Evolutionary conservation across 2,797 vertebrate genomes (phyloP).

Genomic region (Sparidentex hasta): DNA sequence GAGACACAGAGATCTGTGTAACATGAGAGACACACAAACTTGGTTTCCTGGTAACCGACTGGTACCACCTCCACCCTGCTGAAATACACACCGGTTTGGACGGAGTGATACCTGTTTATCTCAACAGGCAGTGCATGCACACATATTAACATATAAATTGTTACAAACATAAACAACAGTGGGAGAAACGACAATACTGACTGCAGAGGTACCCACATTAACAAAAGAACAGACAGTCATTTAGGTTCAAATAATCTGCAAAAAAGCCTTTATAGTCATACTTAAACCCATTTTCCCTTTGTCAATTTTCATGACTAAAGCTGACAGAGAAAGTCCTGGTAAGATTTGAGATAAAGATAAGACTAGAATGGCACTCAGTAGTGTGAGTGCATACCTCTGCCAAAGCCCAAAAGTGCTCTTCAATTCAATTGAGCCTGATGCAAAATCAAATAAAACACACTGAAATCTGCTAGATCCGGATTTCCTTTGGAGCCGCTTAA

Average conservation of each 20-base stretch:
- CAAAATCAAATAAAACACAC: too few relatives aligned
- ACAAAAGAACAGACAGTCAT: background rate
- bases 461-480: too few relatives aligned
- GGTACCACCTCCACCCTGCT: conserved; percentile 60
- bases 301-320: too few relatives aligned
- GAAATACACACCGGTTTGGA: conserved; percentile 73
- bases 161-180: background rate
- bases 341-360: too few relatives aligned
- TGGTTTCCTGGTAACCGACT: conserved; percentile 75
- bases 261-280: too few relatives aligned
- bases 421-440: too few relatives aligned
- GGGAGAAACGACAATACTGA: background rate
- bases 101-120: conserved; percentile 61
- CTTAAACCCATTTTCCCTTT: too few relatives aligned
- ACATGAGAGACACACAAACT: conserved; percentile 74
- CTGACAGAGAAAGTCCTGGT: too few relatives aligned
- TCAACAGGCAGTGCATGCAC: conserved; percentile 4
- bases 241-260: background rate
- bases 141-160: background rate
- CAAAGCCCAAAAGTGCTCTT: too few relatives aligned
- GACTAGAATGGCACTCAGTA: too few relatives aligned
- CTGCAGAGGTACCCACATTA: background rate
- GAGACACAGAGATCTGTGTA: conserved; percentile 68
- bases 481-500: too few relatives aligned
- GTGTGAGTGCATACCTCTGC: too few relatives aligned